phyloP scores from a whole-genome alignment of 1,140 invertebrate genomes.

The Bombus consobrinus region DNA sequence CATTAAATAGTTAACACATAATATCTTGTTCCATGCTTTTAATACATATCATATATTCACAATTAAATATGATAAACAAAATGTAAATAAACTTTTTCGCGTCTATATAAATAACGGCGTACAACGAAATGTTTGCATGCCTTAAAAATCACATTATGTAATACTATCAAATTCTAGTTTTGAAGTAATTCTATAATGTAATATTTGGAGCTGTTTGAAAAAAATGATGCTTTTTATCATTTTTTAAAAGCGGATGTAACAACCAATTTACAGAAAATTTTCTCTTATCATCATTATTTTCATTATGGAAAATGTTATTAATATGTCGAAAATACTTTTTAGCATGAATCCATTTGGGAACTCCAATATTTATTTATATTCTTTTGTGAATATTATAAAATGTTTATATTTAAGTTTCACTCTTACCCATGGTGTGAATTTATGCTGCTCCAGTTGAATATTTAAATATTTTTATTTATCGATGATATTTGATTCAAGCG shows the following conservation, averaged over 20 bases:
- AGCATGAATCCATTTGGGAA: background rate
- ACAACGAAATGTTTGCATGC: background rate
- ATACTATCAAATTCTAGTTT: background rate
- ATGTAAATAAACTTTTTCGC: background rate
- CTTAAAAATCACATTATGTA: background rate
- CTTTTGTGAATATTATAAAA: background rate
- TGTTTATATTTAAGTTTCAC: background rate
- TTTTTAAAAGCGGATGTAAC: too few relatives aligned
- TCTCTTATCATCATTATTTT: background rate
- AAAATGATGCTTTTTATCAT: background rate
- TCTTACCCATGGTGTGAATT: slow-evolving; percentile 16
- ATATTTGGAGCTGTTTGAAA: background rate
- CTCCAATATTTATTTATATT: slow-evolving; percentile 4
- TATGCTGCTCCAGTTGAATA: slow-evolving; percentile 6
- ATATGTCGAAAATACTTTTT: background rate
- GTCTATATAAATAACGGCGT: slow-evolving; percentile 27
- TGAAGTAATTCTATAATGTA: background rate
- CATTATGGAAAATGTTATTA: background rate
- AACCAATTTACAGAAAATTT: background rate
- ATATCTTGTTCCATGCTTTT: background rate
- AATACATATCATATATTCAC: slow-evolving; percentile 34
- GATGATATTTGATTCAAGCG: background rate
- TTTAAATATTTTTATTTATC: slow-evolving; percentile 8
- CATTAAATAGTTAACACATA: slow-evolving; percentile 37
- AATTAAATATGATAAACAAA: slow-evolving; percentile 34